Conservation (phyloP, 2,888 invertebrate species). For the Heliconius aoede region DNA sequence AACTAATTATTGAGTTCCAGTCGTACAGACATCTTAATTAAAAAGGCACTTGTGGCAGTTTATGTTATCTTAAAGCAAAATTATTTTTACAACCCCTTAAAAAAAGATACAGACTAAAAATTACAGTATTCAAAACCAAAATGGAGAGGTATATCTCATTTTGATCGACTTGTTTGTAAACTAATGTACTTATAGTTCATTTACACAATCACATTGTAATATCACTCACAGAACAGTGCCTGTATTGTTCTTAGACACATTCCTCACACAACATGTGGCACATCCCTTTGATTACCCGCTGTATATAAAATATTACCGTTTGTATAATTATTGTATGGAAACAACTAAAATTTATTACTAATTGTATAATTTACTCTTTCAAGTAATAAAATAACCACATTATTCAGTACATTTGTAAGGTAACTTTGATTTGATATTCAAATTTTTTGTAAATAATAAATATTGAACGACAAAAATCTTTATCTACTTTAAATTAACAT, state of each 20-base stretch:
- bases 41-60: slow-evolving; percentile 84
- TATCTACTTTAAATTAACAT: background rate
- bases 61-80: slow-evolving; percentile 65
- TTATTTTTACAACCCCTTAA: slow-evolving; percentile 72
- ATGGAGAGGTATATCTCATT: slow-evolving; percentile 51
- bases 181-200: slow-evolving; percentile 78
- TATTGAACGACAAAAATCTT: background rate
- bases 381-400: background rate
- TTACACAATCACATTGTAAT: slow-evolving; percentile 82
- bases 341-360: background rate
- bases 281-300: slow-evolving; percentile 66
- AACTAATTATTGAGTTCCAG: slow-evolving; percentile 28
- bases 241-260: slow-evolving; percentile 74
- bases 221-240: slow-evolving; percentile 78
- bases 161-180: slow-evolving; percentile 54
- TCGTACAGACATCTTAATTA: slow-evolving; percentile 47
- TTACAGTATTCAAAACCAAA: slow-evolving; percentile 60
- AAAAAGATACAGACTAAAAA: slow-evolving; percentile 63
- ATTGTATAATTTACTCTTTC: background rate
- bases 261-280: slow-evolving; percentile 63
- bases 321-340: slow-evolving; percentile 19
- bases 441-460: background rate
- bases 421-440: background rate
- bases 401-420: background rate
- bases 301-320: slow-evolving; percentile 51